Percentiles rank a stretch among this genome's conserved stretches.
These are phyloP conservation scores for Suillia variegata DNA, from an alignment of 2,888 invertebrate species.

Conservation along the genomic window DNA sequence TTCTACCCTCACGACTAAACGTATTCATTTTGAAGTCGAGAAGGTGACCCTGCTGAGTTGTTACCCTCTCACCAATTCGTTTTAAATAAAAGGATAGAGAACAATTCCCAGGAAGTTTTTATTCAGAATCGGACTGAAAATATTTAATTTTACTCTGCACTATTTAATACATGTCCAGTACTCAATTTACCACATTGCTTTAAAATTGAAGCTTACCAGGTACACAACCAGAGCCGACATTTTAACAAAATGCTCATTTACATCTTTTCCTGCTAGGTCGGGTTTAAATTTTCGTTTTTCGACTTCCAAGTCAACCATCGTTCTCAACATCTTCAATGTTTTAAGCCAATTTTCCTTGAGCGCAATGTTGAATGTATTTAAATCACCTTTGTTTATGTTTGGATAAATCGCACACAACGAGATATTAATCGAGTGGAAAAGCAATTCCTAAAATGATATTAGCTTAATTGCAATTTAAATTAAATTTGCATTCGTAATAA, in stretches of 20 bases:
- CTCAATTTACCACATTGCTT: too few relatives aligned
- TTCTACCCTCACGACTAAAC: too few relatives aligned
- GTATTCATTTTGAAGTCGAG: too few relatives aligned
- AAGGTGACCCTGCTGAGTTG: too few relatives aligned
- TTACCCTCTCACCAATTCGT: too few relatives aligned
- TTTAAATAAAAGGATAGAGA: too few relatives aligned
- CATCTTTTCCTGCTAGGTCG: constrained; percentile 34
- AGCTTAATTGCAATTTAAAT: too few relatives aligned
- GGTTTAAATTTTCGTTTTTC: constrained; percentile 38
- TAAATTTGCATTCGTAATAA: too few relatives aligned
- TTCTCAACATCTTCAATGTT: constrained; percentile 44
- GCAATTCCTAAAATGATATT: constrained; percentile 33
- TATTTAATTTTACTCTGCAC: too few relatives aligned
- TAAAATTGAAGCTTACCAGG: constrained; percentile 40
- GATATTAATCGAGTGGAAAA: constrained; percentile 41
- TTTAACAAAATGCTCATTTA: constrained; percentile 43
- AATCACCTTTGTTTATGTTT: constrained; percentile 40
- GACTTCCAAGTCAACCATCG: constrained; percentile 50
- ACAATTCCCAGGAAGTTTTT: background rate
- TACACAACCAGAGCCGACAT: constrained; percentile 47
- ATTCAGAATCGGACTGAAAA: too few relatives aligned
- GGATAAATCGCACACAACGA: constrained; percentile 50
- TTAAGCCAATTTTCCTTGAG: constrained; percentile 41
- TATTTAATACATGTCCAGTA: too few relatives aligned
- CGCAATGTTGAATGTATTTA: constrained; percentile 39